Base-by-base conservation (phyloP, 2,113 vertebrate species). In the Lagopus muta region DNA sequence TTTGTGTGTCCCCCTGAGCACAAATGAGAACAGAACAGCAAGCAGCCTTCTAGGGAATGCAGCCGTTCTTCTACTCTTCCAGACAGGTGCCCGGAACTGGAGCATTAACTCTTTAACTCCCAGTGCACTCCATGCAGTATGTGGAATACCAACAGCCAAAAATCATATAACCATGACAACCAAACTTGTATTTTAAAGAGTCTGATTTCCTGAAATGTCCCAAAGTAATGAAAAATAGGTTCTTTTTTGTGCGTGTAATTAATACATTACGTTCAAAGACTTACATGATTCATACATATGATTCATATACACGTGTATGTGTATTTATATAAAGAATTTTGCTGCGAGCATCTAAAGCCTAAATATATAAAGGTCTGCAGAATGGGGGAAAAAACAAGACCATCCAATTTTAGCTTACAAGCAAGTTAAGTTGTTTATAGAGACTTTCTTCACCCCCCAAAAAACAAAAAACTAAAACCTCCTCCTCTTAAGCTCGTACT, bases 161-260 rank as follows among this genome's bases (percentile, higher is more conserved):
- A 42, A 42, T 42, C 42, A 42, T 42, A 42, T 16, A 42, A 42
- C 42, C 42, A 43, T 16, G 42, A 43, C 42, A 16, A 78, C 18
- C 36, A 61, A 78, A 45, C 16, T 43, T 58, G 42, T 40, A 42
- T 76, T 89, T 90, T 36, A 47, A 30, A 19, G 92, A 28, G 38
- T 27, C 76, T 79, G 28, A 60, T 66, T 71, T 40, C 25, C 18
- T 27, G 12, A 13, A 52, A 21, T 8, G 28, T 62, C 47, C 77
- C 45, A 28, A 85, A 92, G 93, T 94, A 96, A 82, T 28, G 22
- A 38, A 66, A 91, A 50, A 78, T 67, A 94, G 84, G 78, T 19
- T 70, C 93, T 94, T 89, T 50, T 50, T 13, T 50, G 21, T 6
- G 11, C 70, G 54, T 19, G 3, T 85, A 93, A 87, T 82, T 89